These are phyloP conservation scores for Trichechus manatus DNA, from an alignment of 2,113 vertebrate genomes.

Conservation along the genomic window DNA sequence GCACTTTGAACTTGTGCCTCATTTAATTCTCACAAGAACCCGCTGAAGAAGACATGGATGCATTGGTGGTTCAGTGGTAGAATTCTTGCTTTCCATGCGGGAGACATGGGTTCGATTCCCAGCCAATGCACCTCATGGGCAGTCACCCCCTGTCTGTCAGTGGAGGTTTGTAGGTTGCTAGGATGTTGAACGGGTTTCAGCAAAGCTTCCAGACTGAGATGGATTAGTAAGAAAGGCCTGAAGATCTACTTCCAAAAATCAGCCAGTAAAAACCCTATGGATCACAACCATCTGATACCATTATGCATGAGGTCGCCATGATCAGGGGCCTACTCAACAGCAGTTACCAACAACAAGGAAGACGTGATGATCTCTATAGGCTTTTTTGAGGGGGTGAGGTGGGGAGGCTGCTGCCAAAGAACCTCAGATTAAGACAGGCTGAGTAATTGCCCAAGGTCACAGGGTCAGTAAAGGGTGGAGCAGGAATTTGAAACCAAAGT, in stretches of 20 bases:
- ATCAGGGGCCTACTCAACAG: no score
- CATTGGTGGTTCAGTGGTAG: neutral
- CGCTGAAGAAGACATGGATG: neutral
- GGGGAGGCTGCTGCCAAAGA: neutral
- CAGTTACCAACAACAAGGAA: neutral
- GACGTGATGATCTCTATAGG: neutral
- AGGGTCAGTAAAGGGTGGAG: neutral
- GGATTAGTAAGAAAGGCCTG: neutral
- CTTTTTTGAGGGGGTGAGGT: accelerated
- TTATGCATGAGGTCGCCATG: neutral
- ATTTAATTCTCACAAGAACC: neutral
- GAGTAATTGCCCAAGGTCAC: neutral
- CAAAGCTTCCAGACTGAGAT: neutral
- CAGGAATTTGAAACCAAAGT: neutral
- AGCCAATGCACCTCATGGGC: neutral
- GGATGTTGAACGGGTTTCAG: neutral
- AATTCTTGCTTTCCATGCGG: neutral
- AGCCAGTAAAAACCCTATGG: neutral
- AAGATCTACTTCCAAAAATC: neutral
- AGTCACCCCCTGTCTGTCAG: neutral
- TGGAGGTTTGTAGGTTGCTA: neutral
- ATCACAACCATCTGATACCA: neutral
- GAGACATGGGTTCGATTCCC: neutral
- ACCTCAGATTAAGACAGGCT: neutral
- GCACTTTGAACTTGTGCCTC: neutral